Conservation (phyloP, 1,140 invertebrate genomes). For the Rhopalosiphum maidis region DNA sequence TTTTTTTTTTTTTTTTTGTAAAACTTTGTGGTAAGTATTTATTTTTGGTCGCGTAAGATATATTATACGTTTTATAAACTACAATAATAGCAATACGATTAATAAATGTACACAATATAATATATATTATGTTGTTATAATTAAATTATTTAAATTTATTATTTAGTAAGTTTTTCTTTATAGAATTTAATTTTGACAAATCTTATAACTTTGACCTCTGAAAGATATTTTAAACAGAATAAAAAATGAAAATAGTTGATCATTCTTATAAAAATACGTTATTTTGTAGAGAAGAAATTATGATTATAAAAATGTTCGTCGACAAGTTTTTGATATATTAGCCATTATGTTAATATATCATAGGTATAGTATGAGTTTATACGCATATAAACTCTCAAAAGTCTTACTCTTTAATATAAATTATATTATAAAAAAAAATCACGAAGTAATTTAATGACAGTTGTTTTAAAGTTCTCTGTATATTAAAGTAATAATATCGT, state of each 20-base stretch:
- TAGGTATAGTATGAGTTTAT: neutral
- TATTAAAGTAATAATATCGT: neutral
- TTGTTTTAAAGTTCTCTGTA: neutral
- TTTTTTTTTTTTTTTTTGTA: neutral
- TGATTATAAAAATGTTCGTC: neutral
- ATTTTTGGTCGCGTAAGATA: neutral
- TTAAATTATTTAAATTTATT: neutral
- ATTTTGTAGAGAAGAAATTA: neutral
- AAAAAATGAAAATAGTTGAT: neutral
- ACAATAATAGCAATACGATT: neutral
- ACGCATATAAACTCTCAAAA: no score
- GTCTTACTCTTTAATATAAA: neutral
- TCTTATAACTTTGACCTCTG: neutral
- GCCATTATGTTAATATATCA: neutral
- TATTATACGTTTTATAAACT: neutral
- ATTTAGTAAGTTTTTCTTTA: neutral
- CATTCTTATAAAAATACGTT: neutral
- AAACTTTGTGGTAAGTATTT: neutral
- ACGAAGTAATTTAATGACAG: neutral
- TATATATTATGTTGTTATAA: neutral
- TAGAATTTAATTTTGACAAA: slow-evolving; percentile 1
- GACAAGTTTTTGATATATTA: slow-evolving; percentile 2
- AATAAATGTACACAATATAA: neutral
- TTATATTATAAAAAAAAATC: neutral
- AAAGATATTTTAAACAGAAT: neutral